These are phyloP conservation scores for Parambassis ranga DNA, from an alignment of 2,797 vertebrate genomes.

Conservation along the genomic window DNA sequence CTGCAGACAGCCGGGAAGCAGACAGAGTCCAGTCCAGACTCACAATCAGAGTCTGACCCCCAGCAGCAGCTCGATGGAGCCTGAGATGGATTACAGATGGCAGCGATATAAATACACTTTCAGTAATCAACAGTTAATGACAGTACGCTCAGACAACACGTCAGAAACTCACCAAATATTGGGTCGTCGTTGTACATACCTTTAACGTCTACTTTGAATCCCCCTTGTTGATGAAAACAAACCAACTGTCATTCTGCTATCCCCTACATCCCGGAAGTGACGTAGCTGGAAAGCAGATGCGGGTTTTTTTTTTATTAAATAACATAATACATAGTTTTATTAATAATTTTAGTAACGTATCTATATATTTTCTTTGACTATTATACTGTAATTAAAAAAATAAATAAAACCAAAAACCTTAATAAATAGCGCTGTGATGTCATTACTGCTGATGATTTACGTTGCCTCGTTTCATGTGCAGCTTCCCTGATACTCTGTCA, in stretches of 20 bases:
- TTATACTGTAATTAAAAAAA: too few relatives aligned
- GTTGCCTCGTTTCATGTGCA: background rate
- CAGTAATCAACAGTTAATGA: background rate
- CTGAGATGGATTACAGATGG: conserved; percentile 19
- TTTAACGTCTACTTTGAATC: conserved; percentile 45
- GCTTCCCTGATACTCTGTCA: background rate
- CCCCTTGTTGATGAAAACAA: conserved; percentile 71
- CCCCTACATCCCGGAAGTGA: conserved; percentile 72
- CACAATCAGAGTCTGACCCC: conserved; percentile 40
- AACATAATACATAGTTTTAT: too few relatives aligned
- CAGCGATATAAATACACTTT: background rate
- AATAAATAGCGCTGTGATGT: conserved; percentile 26
- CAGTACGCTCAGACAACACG: fast-evolving
- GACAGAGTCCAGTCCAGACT: conserved; percentile 25
- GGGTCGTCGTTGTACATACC: conserved; percentile 37
- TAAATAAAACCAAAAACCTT: too few relatives aligned
- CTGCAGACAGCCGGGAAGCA: background rate
- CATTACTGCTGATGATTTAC: background rate
- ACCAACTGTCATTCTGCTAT: conserved; percentile 69
- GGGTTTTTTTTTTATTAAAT: background rate
- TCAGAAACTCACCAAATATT: fast-evolving
- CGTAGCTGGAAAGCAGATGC: conserved; percentile 36
- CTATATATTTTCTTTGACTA: too few relatives aligned
- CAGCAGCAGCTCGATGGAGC: conserved; percentile 46
- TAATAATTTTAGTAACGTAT: too few relatives aligned